Percentiles rank a stretch among this genome's conserved stretches.
phyloP scores from a whole-genome alignment of 2,888 invertebrate species.

The Antheraea yamamai region DNA sequence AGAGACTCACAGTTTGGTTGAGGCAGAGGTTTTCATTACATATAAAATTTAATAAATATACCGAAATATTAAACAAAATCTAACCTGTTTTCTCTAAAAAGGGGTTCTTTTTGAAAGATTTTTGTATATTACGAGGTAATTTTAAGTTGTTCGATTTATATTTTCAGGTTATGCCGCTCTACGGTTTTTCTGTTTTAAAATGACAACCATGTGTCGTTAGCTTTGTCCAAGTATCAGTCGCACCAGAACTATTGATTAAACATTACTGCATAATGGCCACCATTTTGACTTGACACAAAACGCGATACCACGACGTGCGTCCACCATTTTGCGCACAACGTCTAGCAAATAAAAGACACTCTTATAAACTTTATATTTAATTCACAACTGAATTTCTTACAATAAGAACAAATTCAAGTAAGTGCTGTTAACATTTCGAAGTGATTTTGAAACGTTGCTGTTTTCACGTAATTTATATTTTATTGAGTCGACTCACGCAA shows the following conservation, averaged over 20 bases:
- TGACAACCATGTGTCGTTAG: slow-evolving; percentile 28
- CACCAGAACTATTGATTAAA: slow-evolving; percentile 61
- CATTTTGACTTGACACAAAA: slow-evolving; percentile 58
- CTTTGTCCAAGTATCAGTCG: slow-evolving; percentile 26
- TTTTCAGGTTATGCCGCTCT: slow-evolving; percentile 18
- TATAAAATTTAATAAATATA: neutral
- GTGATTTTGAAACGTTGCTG: neutral
- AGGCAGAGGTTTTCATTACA: neutral
- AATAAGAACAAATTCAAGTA: neutral
- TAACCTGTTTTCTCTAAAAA: neutral
- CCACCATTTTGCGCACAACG: slow-evolving; percentile 52
- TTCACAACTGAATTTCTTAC: neutral
- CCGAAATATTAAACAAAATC: neutral
- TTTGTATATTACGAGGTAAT: neutral
- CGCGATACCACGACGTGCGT: slow-evolving; percentile 46
- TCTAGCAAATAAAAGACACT: slow-evolving; percentile 8
- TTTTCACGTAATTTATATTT: slow-evolving; percentile 41
- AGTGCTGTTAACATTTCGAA: slow-evolving; percentile 1
- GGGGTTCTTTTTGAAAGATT: neutral
- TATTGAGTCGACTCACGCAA: slow-evolving; percentile 51
- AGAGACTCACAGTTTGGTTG: neutral
- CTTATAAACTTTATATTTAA: neutral
- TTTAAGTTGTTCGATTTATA: neutral
- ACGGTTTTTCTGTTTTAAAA: slow-evolving; percentile 25
- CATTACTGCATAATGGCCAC: slow-evolving; percentile 67